Conservation (phyloP, 1,140 invertebrate species). For the Galleria mellonella region DNA sequence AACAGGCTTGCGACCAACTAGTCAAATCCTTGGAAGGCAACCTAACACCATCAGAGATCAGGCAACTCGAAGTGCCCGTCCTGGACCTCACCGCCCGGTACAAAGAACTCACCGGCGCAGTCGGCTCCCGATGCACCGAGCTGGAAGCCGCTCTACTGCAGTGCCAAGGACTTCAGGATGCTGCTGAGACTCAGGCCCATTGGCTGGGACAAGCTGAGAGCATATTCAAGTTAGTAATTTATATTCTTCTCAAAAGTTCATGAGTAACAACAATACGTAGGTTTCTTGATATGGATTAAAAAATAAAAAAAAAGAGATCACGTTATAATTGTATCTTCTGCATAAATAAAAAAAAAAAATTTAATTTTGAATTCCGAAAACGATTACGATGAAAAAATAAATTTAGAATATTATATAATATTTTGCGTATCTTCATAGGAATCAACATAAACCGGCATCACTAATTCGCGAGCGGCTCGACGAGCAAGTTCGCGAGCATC, state of each 20-base stretch:
- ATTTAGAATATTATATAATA: no score
- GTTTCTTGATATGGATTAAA: no score
- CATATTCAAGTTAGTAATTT: constrained; percentile 81
- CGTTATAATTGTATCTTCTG: no score
- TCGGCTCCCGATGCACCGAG: constrained; percentile 87
- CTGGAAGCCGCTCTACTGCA: constrained; percentile 93
- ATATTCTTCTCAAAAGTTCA: no score
- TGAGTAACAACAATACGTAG: no score
- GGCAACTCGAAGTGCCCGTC: constrained; percentile 86
- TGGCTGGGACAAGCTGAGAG: constrained; percentile 92
- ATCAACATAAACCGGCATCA: constrained; percentile 86
- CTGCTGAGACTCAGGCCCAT: constrained; percentile 86
- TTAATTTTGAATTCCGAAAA: no score
- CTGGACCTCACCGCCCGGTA: constrained; percentile 86
- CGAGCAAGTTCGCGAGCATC: constrained; percentile 90
- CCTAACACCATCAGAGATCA: constrained; percentile 83
- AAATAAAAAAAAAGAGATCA: no score
- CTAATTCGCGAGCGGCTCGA: constrained; percentile 91
- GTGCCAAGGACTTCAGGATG: constrained; percentile 95
- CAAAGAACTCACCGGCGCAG: constrained; percentile 80
- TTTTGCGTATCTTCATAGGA: constrained; percentile 71
- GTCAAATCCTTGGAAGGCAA: constrained; percentile 86
- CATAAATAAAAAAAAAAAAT: no score
- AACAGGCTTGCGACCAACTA: constrained; percentile 81
- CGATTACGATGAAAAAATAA: no score